These are phyloP conservation scores for Sceloporus undulatus DNA, from an alignment of 2,113 vertebrate species.

Conservation along the genomic window DNA sequence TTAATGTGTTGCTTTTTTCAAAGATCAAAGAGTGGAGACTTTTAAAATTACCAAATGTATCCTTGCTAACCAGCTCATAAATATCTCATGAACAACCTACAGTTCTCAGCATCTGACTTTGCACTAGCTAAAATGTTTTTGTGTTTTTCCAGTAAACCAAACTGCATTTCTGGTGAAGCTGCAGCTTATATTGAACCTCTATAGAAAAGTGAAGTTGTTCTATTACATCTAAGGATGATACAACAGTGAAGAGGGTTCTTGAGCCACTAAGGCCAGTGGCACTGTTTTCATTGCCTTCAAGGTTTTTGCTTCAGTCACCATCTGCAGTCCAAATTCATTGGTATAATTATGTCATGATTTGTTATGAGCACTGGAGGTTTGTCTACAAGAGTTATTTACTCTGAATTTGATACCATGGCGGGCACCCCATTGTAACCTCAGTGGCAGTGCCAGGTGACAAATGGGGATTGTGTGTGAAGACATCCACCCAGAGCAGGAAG, in stretches of 20 bases:
- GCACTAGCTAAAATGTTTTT: constrained; percentile 57
- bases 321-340: neutral
- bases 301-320: neutral
- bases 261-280: neutral
- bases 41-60: constrained; percentile 57
- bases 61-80: constrained; percentile 62
- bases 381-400: no score
- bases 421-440: no score
- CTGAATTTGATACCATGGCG: no score
- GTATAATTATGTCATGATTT: neutral
- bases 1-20: constrained; percentile 52
- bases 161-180: constrained; percentile 31
- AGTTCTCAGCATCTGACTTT: constrained; percentile 59
- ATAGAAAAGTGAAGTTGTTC: neutral
- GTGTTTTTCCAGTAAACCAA: constrained; percentile 59
- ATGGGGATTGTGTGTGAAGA: no score
- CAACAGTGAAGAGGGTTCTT: neutral
- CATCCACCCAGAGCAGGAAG: no score
- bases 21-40: constrained; percentile 58
- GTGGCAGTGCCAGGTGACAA: no score
- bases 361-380: neutral
- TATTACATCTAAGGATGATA: neutral
- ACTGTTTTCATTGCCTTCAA: neutral
- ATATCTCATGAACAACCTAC: constrained; percentile 50
- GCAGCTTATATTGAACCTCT: constrained; percentile 61